A percentile compares a stretch with the other conserved stretches of the same genome.
Evolutionary conservation across 2,797 vertebrate genomes (phyloP).

Genomic region (Macroramphosus scolopax): DNA sequence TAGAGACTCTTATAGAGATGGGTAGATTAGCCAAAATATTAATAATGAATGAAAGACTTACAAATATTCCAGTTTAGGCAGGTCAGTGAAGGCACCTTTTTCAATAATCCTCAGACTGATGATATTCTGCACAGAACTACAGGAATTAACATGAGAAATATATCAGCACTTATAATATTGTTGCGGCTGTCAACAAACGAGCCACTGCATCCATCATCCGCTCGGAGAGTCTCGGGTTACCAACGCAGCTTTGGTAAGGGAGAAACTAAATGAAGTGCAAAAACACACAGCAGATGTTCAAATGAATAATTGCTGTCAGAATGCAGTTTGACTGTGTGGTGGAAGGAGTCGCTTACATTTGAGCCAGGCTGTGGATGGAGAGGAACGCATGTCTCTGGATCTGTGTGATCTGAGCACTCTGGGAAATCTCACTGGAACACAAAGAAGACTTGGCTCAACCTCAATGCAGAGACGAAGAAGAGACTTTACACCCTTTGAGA

Average conservation of each 20-base stretch:
- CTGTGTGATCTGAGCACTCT: conserved; percentile 68
- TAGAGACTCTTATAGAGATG: too few species aligned
- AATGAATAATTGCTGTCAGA: conserved; percentile 39
- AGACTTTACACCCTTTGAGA: too few species aligned
- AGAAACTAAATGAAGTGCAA: conserved; percentile 44
- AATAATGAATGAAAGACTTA: conserved; percentile 68
- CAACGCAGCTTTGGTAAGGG: too few species aligned
- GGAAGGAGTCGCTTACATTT: conserved; percentile 74
- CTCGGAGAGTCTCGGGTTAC: too few species aligned
- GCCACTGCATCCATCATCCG: too few species aligned
- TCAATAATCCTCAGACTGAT: conserved; percentile 84
- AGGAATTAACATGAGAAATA: conserved; percentile 30
- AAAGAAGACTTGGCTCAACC: not conserved
- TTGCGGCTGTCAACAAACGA: too few species aligned
- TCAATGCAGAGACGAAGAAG: too few species aligned
- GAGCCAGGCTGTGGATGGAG: conserved; percentile 66
- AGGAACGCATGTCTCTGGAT: conserved; percentile 74
- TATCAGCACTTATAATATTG: conserved; percentile 38
- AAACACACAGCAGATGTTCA: conserved; percentile 37
- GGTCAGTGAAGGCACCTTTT: conserved; percentile 85
- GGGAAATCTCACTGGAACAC: conserved; percentile 73
- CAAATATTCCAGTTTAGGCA: conserved; percentile 88
- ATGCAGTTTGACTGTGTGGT: conserved; percentile 17
- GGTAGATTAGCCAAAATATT: too few species aligned
- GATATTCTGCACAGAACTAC: conserved; percentile 85